Percentiles rank a stretch among this genome's conserved stretches.
phyloP scores from a whole-genome alignment of 2,113 vertebrate species.

The Bubalus kerabau region DNA sequence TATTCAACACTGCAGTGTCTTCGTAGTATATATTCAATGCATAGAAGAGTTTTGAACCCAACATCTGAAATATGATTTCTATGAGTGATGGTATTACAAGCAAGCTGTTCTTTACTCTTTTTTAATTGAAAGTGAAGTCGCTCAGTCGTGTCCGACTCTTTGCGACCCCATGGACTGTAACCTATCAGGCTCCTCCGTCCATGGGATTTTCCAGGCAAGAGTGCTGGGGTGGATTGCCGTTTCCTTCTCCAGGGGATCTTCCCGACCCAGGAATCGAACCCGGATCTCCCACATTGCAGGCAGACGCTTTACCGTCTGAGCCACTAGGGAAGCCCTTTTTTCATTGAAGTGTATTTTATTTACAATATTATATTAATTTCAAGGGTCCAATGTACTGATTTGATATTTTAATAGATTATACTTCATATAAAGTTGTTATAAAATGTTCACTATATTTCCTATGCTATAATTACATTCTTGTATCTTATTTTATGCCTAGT shows the following conservation, averaged over 20 bases:
- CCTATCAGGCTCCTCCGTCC: no score
- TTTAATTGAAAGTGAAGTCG: not conserved
- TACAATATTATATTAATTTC: not conserved
- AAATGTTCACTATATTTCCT: not conserved
- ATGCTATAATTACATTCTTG: not conserved
- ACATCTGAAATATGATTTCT: not conserved
- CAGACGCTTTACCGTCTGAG: no score
- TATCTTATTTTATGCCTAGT: not conserved
- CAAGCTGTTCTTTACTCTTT: not conserved
- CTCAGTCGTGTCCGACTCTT: no score
- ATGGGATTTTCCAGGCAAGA: no score
- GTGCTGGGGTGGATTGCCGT: no score
- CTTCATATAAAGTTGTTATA: not conserved
- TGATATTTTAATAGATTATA: not conserved
- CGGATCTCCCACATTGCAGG: no score
- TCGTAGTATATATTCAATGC: fast-evolving
- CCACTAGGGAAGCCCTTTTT: not conserved
- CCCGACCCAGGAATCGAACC: no score
- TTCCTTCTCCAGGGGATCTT: no score
- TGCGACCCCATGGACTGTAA: no score
- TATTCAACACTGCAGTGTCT: not conserved
- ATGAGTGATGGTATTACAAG: not conserved
- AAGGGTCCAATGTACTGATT: not conserved
- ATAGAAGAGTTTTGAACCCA: not conserved
- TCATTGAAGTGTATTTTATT: not conserved